Evolutionary conservation across 1,140 invertebrate species (phyloP).

Genomic region (Ceratoteleas bidentatus): DNA sequence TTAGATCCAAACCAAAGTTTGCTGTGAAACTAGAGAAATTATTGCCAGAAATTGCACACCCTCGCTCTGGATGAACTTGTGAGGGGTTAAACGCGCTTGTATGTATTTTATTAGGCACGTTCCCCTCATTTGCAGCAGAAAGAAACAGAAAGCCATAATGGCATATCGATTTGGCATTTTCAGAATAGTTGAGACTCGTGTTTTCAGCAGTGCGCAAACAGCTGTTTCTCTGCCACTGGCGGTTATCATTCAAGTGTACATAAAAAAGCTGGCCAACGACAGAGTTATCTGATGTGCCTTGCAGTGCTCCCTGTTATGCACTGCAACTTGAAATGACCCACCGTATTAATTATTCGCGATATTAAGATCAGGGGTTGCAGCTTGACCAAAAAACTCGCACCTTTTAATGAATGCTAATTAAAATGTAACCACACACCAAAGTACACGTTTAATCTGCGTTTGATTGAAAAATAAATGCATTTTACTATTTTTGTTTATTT

Average conservation of each 20-base stretch:
- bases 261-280: neutral
- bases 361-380: too few species aligned
- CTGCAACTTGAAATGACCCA: neutral
- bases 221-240: conserved; percentile 6
- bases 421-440: too few species aligned
- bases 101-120: conserved; percentile 23
- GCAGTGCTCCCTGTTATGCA: neutral
- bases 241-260: neutral
- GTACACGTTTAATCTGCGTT: too few species aligned
- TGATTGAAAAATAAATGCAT: too few species aligned
- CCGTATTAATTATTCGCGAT: neutral
- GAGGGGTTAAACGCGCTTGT: conserved; percentile 15
- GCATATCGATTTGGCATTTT: conserved; percentile 24
- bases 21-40: neutral
- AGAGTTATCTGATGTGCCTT: conserved; percentile 1
- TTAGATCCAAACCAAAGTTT: neutral
- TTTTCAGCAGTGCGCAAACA: conserved; percentile 11
- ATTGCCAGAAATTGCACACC: conserved; percentile 2
- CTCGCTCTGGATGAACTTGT: neutral
- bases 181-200: conserved; percentile 11
- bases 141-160: conserved; percentile 3
- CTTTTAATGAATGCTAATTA: too few species aligned
- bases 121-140: conserved; percentile 21
- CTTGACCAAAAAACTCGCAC: too few species aligned
- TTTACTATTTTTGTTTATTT: too few species aligned